These are phyloP conservation scores for Elgaria multicarinata DNA, from an alignment of 2,113 vertebrate species.

Conservation along the genomic window DNA sequence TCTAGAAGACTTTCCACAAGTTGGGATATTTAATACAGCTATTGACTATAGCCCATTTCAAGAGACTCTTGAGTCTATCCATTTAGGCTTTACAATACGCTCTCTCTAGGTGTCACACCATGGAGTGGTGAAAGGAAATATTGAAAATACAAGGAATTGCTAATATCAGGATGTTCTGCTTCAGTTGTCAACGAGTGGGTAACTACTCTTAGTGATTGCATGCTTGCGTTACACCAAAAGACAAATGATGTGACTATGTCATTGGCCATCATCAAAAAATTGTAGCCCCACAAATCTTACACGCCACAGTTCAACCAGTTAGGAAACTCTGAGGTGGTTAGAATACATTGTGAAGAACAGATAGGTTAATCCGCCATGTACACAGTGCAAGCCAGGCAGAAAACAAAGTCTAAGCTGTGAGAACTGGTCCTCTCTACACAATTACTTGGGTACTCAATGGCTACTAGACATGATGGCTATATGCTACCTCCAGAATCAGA, in stretches of 20 bases:
- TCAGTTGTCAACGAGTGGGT: background rate
- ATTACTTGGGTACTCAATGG: background rate
- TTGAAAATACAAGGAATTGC: background rate
- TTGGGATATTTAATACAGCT: background rate
- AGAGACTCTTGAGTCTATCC: background rate
- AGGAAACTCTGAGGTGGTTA: background rate
- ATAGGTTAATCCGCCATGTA: constrained; percentile 6
- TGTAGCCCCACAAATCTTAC: background rate
- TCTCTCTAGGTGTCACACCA: constrained; percentile 7
- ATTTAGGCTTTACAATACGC: background rate
- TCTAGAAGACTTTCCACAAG: background rate
- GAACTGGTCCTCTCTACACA: background rate
- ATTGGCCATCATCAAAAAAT: background rate
- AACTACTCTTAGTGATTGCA: background rate
- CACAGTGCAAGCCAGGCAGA: background rate
- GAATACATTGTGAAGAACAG: background rate
- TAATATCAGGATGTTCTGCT: background rate
- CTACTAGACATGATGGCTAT: background rate
- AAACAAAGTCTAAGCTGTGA: background rate
- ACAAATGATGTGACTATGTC: background rate
- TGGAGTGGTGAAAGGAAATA: rapidly evolving
- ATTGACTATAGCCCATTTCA: background rate
- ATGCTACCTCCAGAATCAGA: background rate
- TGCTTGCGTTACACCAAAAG: background rate
- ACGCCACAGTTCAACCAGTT: background rate